Base-by-base conservation (phyloP, 2,888 invertebrate genomes). In the Epirrhoe tristata region DNA sequence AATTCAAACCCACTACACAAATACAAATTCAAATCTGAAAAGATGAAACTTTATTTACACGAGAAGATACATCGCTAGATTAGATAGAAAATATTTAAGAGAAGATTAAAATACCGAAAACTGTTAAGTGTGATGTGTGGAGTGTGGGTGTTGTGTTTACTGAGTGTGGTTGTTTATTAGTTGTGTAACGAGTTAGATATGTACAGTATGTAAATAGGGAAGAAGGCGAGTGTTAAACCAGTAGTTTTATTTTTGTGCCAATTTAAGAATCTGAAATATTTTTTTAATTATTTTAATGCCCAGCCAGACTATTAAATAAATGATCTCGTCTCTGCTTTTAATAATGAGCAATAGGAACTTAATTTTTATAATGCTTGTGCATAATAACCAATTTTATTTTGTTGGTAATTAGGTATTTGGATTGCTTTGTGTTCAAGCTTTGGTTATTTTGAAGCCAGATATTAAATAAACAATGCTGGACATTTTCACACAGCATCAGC, bases 21-120 rank as follows among this genome's bases (percentile, higher is more conserved):
- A 89, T 87, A 89, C 87, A 88, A 85, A 91, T 84, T 86, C 75
- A 89, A 88, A 87, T 92, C 93, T 93, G 93, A 88, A 91, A 93
- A 91, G 89, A 88, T 86, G 86, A 89, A 87, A 93, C 85, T 83
- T 92, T 93, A 93, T 93, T 91, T 93, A 93, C 92, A 93, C 88
- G 84, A 87, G 88, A 89, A 89, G 86, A 85, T 90, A 91, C 87
- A 87, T 85, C 76, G 85, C 91, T 91, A 92, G 86, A 83, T 92
- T 91, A 93, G 91, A 93, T 86, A 92, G 91, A 90, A 92, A 93
- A 92, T 92, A 90, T 90, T 90, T 87, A 91, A 88, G 90, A 91
- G 89, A 91, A 92, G 91, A 89, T 85, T 85, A 88, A 86, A 91
- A 84, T 88, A 84, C 80, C 80, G 84, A 87, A 85, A 85, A 81